Base-by-base conservation (phyloP, 2,888 invertebrate genomes). In the Drosophila longiperda region DNA sequence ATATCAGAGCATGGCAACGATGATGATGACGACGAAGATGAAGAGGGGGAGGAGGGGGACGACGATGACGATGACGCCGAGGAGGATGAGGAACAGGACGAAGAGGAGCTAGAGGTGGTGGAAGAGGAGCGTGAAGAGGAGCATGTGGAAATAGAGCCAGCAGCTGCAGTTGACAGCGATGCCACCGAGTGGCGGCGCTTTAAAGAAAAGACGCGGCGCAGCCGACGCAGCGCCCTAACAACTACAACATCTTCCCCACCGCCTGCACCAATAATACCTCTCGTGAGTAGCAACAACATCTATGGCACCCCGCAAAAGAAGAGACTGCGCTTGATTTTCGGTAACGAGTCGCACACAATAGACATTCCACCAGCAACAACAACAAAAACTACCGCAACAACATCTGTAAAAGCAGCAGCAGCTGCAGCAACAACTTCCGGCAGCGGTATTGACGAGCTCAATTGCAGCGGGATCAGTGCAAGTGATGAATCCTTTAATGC, bases 271-370 rank as follows among this genome's bases (percentile, higher is more conserved):
- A 3, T 38, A 55, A n/a, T 61, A 11, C 49, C 55, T 11, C 20
- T 53, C 45, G 45, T 65, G 8, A 54, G 60, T 54, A 74, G 48
- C 66, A 70, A 55, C 66, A 58, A 66, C 79, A 80, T 90, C 40
- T 88, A 87, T 57, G 94, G 95, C 80, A 94, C 95, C 89, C 96
- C 96, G 77, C 95, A 96, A 59, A 96, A 96, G 95, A 98, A 98
- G 93, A 95, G 98, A 90, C 94, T 98, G 92, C 95, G 97, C 91
- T 94, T 98, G 91, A 97, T 97, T 90, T 96, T 98, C 91, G 97
- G 98, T 84, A 97, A 97, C 92, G 98, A 98, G 93, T 96, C 97
- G 91, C 96, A 96, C 91, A 97, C 97, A 91, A 97, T 97, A 92
- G 96, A 97, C 94, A 95, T 98, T 94, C 97, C 97, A 93, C 95